Percentiles rank a stretch among this genome's conserved stretches.
Evolutionary conservation across 2,888 invertebrate genomes (phyloP).

Genomic region (Drosophila neutralis): DNA sequence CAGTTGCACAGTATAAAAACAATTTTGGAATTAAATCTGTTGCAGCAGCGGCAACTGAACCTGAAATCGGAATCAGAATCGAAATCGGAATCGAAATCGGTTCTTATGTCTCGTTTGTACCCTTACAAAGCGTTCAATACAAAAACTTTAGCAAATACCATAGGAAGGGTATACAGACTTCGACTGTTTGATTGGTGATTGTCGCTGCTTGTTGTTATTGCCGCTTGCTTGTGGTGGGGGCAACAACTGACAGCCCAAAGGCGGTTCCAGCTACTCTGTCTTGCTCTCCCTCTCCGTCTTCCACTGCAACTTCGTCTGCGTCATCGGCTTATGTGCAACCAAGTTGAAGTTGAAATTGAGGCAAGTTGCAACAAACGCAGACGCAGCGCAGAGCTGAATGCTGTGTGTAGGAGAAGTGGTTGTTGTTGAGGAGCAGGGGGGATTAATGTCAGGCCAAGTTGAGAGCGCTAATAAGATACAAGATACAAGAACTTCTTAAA

Average conservation of each 20-base stretch:
- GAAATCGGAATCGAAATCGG: constrained; percentile 27
- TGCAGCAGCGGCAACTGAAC: constrained; percentile 31
- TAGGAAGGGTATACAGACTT: constrained; percentile 4
- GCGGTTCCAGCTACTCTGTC: constrained; percentile 32
- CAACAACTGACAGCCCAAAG: constrained; percentile 34
- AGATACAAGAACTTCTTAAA: constrained; percentile 37
- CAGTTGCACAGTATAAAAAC: constrained; percentile 42
- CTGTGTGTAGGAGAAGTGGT: constrained; percentile 10
- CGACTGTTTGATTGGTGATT: background rate
- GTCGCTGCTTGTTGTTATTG: constrained; percentile 6
- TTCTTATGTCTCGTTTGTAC: constrained; percentile 19
- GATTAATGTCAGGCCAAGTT: constrained; percentile 71
- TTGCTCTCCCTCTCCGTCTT: background rate
- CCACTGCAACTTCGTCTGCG: background rate
- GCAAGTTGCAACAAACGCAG: constrained; percentile 46
- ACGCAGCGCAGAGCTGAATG: constrained; percentile 27
- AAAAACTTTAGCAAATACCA: too few species aligned
- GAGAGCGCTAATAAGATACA: constrained; percentile 74
- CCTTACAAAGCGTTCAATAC: background rate
- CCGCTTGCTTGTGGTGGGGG: constrained; percentile 10
- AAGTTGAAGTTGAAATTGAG: constrained; percentile 66
- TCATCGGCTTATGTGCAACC: constrained; percentile 71
- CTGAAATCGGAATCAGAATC: constrained; percentile 33
- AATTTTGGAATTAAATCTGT: constrained; percentile 75
- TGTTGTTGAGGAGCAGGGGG: constrained; percentile 15